Percentiles rank a stretch among this genome's conserved stretches.
phyloP scores from a whole-genome alignment of 2,888 invertebrate species.

The Adelognathus sp. region DNA sequence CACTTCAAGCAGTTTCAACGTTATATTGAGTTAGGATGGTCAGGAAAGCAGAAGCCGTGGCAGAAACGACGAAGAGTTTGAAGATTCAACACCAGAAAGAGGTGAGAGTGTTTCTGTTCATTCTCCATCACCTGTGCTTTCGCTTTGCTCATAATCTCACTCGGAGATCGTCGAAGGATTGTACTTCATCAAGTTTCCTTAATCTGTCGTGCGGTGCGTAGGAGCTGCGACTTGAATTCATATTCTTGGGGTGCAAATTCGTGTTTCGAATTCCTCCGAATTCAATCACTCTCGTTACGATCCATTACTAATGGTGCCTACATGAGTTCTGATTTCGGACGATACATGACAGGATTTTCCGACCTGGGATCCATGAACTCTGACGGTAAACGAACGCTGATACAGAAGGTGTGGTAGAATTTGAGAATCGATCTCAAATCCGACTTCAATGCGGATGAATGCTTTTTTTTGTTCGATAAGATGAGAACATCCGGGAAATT shows the following conservation, averaged over 20 bases:
- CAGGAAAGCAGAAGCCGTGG: background rate
- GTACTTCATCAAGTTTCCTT: too few relatives aligned
- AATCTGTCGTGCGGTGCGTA: too few relatives aligned
- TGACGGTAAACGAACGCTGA: background rate
- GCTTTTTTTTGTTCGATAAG: background rate
- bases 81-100: background rate
- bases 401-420: background rate
- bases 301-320: too few relatives aligned
- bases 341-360: background rate
- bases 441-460: background rate
- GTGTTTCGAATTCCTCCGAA: too few relatives aligned
- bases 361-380: background rate
- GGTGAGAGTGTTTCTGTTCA: constrained; percentile 28
- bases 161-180: too few relatives aligned
- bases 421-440: background rate
- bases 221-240: too few relatives aligned
- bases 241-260: too few relatives aligned
- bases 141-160: constrained; percentile 6
- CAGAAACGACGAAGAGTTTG: background rate
- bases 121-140: constrained; percentile 3
- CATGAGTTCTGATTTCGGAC: too few relatives aligned
- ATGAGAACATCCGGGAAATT: background rate
- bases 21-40: constrained; percentile 65
- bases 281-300: too few relatives aligned
- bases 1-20: constrained; percentile 68